Percentiles rank a stretch among this genome's conserved stretches.
Evolutionary conservation across 2,113 vertebrate genomes (phyloP).

Genomic region (Rana temporaria): DNA sequence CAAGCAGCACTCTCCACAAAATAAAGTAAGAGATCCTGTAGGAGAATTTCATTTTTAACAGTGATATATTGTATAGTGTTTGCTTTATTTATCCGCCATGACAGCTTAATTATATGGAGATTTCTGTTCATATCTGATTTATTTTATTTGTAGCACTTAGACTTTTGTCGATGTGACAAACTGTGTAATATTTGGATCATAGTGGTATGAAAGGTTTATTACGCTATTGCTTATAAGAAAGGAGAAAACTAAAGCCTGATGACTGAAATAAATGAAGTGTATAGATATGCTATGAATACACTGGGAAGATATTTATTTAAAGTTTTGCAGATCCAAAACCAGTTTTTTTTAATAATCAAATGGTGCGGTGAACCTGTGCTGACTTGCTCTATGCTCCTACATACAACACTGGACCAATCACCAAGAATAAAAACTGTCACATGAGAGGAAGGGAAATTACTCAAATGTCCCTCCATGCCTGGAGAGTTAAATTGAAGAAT

Average conservation of each 20-base stretch:
- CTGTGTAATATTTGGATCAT: neutral
- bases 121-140: neutral
- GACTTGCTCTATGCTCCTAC: too few species aligned
- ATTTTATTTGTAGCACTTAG: neutral
- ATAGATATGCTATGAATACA: neutral
- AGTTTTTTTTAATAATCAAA: too few species aligned
- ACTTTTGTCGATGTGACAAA: neutral
- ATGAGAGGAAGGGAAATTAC: too few species aligned
- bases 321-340: too few species aligned
- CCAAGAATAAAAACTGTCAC: too few species aligned
- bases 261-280: neutral
- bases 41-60: slow-evolving; percentile 14
- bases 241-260: neutral
- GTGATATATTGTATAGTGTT: neutral
- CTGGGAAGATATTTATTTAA: too few species aligned
- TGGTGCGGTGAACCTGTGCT: too few species aligned
- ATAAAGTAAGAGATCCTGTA: slow-evolving; percentile 18
- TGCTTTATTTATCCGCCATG: neutral
- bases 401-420: too few species aligned
- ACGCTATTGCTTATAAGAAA: neutral
- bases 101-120: neutral
- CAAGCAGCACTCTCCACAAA: neutral
- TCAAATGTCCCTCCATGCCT: too few species aligned
- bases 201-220: neutral
- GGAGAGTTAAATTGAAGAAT: too few species aligned